Evolutionary conservation across 2,888 invertebrate genomes (phyloP).

Genomic region (Chloromyia formosa): DNA sequence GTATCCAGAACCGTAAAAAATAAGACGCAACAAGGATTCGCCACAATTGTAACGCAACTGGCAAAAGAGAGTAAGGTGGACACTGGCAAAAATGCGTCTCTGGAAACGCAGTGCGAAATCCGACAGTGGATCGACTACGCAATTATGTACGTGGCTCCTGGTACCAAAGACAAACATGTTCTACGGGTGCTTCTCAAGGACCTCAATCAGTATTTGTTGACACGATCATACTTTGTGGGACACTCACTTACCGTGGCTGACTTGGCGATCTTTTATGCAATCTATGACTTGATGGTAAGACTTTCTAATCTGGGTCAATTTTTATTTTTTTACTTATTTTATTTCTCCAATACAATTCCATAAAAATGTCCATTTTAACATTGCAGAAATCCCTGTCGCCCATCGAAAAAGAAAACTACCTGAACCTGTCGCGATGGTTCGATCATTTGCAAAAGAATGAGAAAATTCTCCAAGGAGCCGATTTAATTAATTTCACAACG

Average conservation of each 20-base stretch:
- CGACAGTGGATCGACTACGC: conserved; percentile 77
- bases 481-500: conserved; percentile 61
- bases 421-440: conserved; percentile 80
- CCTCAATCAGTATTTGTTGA: conserved; percentile 66
- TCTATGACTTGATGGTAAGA: conserved; percentile 74
- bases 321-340: neutral
- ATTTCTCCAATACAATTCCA: neutral
- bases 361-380: neutral
- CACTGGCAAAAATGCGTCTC: conserved; percentile 56
- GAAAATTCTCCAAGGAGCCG: conserved; percentile 66
- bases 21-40: conserved; percentile 66
- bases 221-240: conserved; percentile 69
- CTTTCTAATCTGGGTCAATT: neutral
- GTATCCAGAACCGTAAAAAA: conserved; percentile 65
- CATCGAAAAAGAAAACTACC: conserved; percentile 73
- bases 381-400: conserved; percentile 72
- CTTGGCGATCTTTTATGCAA: conserved; percentile 73
- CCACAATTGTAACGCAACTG: conserved; percentile 66
- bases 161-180: conserved; percentile 59
- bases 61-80: conserved; percentile 63
- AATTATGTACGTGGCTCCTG: conserved; percentile 62
- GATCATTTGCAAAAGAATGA: conserved; percentile 78
- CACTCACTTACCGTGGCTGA: conserved; percentile 73
- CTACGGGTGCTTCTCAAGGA: conserved; percentile 60
- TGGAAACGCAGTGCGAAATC: conserved; percentile 59